Percentiles rank a stretch among this genome's conserved stretches.
phyloP scores from a whole-genome alignment of 2,888 invertebrate species.

The Drosophila neotestacea region DNA sequence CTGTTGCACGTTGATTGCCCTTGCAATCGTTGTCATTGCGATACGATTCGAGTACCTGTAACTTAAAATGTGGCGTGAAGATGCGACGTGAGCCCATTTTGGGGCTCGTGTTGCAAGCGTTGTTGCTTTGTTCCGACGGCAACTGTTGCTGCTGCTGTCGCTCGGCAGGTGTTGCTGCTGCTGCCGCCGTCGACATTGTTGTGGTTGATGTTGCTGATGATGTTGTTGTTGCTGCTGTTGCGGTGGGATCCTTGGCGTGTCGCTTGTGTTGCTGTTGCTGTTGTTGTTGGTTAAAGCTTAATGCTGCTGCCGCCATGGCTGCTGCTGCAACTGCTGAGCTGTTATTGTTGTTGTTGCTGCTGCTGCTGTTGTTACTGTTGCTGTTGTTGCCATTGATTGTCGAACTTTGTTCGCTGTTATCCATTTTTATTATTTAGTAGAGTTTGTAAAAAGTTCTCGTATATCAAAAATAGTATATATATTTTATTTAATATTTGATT shows the following conservation, averaged over 20 bases:
- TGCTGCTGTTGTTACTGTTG: conserved; percentile 16
- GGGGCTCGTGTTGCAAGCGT: conserved; percentile 58
- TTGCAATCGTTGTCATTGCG: conserved; percentile 94
- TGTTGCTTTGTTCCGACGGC: conserved; percentile 91
- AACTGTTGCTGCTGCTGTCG: conserved; percentile 88
- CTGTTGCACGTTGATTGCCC: conserved; percentile 95
- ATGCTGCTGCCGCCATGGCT: conserved; percentile 87
- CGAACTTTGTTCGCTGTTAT: conserved; percentile 60
- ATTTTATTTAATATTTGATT: conserved; percentile 1
- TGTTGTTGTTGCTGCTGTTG: conserved; percentile 82
- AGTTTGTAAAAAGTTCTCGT: conserved; percentile 37
- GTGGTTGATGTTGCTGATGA: conserved; percentile 30
- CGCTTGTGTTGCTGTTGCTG: conserved; percentile 87
- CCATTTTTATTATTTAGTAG: conserved; percentile 42
- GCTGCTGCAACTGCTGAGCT: conserved; percentile 40
- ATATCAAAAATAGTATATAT: conserved; percentile 55
- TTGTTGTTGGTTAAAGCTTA: conserved; percentile 23
- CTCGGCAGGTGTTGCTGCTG: conserved; percentile 78
- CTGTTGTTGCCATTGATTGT: conserved; percentile 24
- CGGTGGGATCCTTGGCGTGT: conserved; percentile 87
- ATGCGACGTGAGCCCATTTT: conserved; percentile 93
- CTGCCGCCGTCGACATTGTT: conserved; percentile 27
- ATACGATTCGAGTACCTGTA: conserved; percentile 95
- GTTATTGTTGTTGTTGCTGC: conserved; percentile 22
- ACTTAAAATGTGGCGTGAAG: conserved; percentile 95